Evolutionary conservation across 2,888 invertebrate species (phyloP).

Genomic region (Epinotia bilunana): DNA sequence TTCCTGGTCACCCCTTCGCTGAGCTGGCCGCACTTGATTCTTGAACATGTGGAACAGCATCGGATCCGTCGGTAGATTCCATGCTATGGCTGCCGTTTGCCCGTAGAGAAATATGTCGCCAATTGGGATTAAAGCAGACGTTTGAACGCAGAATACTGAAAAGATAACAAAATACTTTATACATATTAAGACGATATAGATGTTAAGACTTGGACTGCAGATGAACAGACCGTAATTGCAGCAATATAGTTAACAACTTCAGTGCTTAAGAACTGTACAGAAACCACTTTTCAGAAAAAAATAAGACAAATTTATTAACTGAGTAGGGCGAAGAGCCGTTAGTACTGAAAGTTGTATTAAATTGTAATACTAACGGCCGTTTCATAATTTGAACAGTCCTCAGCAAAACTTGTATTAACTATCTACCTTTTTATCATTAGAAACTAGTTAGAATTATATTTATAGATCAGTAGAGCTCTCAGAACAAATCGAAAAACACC

Average conservation of each 20-base stretch:
- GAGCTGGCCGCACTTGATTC: conserved; percentile 58
- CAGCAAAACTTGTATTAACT: too few species aligned
- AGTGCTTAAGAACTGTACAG: too few species aligned
- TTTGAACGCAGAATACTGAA: conserved; percentile 87
- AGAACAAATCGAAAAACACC: neutral
- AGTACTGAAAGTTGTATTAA: too few species aligned
- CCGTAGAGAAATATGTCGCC: conserved; percentile 87
- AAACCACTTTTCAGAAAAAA: too few species aligned
- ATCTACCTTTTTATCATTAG: too few species aligned
- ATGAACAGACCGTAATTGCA: too few species aligned
- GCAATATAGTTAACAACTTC: too few species aligned
- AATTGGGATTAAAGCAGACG: conserved; percentile 82
- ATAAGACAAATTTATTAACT: too few species aligned
- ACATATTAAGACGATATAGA: neutral
- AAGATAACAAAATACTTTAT: conserved; percentile 44
- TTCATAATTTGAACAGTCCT: too few species aligned
- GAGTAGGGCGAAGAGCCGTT: too few species aligned
- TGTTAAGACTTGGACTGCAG: neutral
- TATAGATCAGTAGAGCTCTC: neutral
- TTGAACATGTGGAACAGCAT: conserved; percentile 65
- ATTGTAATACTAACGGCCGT: too few species aligned
- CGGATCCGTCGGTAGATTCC: conserved; percentile 87
- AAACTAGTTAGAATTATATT: neutral
- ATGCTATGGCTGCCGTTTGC: conserved; percentile 90
- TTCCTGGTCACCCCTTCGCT: conserved; percentile 62